phyloP scores from a whole-genome alignment of 2,888 invertebrate species.

The Fragum fragum region DNA sequence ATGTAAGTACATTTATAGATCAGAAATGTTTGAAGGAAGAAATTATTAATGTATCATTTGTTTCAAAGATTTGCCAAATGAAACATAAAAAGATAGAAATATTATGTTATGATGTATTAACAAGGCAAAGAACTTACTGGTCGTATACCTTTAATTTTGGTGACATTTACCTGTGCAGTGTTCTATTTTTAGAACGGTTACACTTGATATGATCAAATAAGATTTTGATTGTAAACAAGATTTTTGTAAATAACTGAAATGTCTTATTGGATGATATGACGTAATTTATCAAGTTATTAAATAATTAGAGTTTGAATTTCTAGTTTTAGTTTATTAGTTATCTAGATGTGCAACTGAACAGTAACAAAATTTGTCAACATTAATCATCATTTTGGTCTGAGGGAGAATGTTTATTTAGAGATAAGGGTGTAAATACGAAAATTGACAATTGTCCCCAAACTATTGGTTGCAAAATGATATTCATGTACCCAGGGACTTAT shows the following conservation, averaged over 20 bases:
- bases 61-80: too few species aligned
- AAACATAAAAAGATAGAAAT: too few species aligned
- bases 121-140: neutral
- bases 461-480: conserved; percentile 16
- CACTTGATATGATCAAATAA: neutral
- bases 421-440: neutral
- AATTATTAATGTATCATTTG: too few species aligned
- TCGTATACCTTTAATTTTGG: conserved; percentile 3
- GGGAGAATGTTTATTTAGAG: neutral
- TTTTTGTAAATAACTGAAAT: neutral
- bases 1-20: too few species aligned
- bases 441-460: conserved; percentile 17
- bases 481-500: conserved; percentile 4
- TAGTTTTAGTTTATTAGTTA: too few species aligned
- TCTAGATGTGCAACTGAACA: too few species aligned
- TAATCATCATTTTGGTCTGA: neutral
- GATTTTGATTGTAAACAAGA: neutral
- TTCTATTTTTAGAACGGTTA: conserved; percentile 1
- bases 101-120: too few species aligned
- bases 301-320: too few species aligned
- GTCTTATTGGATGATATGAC: too few species aligned
- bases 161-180: conserved; percentile 1
- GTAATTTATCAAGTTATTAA: too few species aligned
- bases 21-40: too few species aligned
- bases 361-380: too few species aligned